phyloP scores from a whole-genome alignment of 2,888 invertebrate genomes.

The Sinotaia quadrata region DNA sequence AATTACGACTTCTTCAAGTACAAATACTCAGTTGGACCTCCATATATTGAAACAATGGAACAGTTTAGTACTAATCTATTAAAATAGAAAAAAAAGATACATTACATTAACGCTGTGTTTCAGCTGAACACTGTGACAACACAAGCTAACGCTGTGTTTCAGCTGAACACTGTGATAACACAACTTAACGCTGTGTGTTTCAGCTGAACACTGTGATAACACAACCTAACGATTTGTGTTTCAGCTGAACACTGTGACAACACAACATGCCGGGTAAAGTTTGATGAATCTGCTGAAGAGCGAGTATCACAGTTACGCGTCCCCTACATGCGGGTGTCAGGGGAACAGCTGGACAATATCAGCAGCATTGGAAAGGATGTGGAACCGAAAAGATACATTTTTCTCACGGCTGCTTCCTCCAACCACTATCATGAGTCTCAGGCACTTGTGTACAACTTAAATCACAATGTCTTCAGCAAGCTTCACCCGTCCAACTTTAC shows the following conservation, averaged over 20 bases:
- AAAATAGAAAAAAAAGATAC: no score
- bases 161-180: neutral
- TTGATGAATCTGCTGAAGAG: neutral
- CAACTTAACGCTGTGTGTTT: no score
- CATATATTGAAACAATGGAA: no score
- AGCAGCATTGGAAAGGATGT: neutral
- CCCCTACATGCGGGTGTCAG: neutral
- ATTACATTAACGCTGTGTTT: no score
- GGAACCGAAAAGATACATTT: constrained; percentile 6
- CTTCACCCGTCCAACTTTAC: neutral
- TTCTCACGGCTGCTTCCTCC: constrained; percentile 24
- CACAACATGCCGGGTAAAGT: constrained; percentile 11
- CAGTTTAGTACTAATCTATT: no score
- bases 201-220: no score
- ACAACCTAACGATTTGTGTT: no score
- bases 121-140: constrained; percentile 11
- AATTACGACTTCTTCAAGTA: no score
- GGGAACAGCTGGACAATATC: neutral
- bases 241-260: constrained; percentile 10
- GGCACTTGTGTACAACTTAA: constrained; percentile 18
- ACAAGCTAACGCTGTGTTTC: constrained; percentile 12
- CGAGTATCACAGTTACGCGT: constrained; percentile 12
- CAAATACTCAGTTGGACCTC: no score
- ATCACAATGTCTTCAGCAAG: constrained; percentile 13
- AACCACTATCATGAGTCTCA: constrained; percentile 25